phyloP scores from a whole-genome alignment of 2,797 vertebrate genomes.

The Macroramphosus scolopax region DNA sequence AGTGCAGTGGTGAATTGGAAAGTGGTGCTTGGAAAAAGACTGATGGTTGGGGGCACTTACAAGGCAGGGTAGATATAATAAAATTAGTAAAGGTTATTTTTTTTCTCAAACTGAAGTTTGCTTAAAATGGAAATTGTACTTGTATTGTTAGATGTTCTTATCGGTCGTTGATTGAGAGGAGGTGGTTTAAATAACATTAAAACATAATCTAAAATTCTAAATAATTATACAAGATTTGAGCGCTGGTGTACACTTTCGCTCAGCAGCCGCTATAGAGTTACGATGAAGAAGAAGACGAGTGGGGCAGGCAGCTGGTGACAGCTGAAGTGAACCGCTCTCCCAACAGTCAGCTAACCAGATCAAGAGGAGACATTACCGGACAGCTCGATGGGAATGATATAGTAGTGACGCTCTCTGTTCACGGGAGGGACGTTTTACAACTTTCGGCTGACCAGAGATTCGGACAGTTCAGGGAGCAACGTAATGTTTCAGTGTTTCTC shows the following conservation, averaged over 20 bases:
- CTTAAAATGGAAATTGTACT: too few species aligned
- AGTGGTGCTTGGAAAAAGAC: too few species aligned
- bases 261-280: not conserved
- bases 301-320: slow-evolving; percentile 56
- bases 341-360: slow-evolving; percentile 35
- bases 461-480: not conserved
- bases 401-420: not conserved
- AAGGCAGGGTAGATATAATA: too few species aligned
- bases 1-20: too few species aligned
- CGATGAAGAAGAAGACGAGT: slow-evolving; percentile 1
- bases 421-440: slow-evolving; percentile 7
- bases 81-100: too few species aligned
- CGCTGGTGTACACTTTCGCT: not conserved
- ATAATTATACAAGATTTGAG: not conserved
- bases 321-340: slow-evolving; percentile 45
- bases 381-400: slow-evolving; percentile 13
- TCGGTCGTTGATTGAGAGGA: not conserved
- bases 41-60: too few species aligned
- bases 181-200: not conserved
- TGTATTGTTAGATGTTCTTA: too few species aligned
- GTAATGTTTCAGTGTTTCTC: too few species aligned
- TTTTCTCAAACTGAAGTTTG: too few species aligned
- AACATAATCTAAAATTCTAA: too few species aligned
- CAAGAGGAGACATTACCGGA: slow-evolving; percentile 29
- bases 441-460: not conserved